Evolutionary conservation across 2,888 invertebrate genomes (phyloP).

Genomic region (Coremacera marginata): DNA sequence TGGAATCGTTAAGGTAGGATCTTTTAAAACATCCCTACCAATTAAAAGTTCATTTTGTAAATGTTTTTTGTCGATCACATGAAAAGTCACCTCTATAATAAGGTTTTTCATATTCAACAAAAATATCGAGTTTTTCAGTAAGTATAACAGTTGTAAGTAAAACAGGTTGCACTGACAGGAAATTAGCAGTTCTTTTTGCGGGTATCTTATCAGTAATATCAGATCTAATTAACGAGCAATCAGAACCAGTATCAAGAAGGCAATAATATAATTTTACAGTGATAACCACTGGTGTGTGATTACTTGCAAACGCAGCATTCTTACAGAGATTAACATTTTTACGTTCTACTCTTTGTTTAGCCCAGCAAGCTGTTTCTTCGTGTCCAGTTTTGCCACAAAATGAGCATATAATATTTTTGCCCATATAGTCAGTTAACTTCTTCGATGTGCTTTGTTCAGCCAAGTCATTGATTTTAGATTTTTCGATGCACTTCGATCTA

Average conservation of each 20-base stretch:
- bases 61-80: background rate
- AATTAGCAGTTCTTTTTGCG: conserved; percentile 21
- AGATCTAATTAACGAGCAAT: conserved; percentile 39
- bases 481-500: conserved; percentile 26
- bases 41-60: background rate
- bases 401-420: conserved; percentile 29
- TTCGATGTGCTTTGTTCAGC: conserved; percentile 10
- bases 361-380: conserved; percentile 42
- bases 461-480: background rate
- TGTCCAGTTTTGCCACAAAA: conserved; percentile 42
- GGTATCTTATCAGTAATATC: conserved; percentile 33
- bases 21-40: conserved; percentile 8
- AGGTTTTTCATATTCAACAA: conserved; percentile 25
- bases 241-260: conserved; percentile 36
- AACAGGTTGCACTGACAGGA: background rate
- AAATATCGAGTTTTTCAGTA: background rate
- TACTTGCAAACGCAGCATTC: conserved; percentile 1
- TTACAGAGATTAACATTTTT: conserved; percentile 33
- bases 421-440: conserved; percentile 12
- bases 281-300: conserved; percentile 36
- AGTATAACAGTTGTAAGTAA: conserved; percentile 19
- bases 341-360: conserved; percentile 37
- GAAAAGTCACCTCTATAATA: conserved; percentile 10
- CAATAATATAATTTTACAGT: conserved; percentile 39
- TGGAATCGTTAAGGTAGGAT: conserved; percentile 20